phyloP scores from a whole-genome alignment of 92 coral and sea anemone species.

The Siderastrea radians region DNA sequence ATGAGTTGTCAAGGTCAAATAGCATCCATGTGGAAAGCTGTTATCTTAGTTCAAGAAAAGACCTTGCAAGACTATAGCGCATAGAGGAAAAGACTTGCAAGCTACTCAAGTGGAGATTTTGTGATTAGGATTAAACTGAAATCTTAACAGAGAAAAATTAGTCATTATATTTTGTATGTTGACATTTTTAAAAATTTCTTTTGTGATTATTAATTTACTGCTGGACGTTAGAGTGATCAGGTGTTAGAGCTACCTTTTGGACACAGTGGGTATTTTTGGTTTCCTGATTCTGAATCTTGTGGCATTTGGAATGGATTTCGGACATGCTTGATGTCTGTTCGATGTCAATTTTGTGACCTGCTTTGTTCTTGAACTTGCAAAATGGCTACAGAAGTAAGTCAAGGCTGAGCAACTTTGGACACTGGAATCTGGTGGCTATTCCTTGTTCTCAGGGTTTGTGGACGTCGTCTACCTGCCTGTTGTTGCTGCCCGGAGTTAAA shows the following conservation, averaged over 20 bases:
- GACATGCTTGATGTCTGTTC: no score
- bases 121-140: conserved; percentile 8
- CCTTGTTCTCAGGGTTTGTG: no score
- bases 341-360: no score
- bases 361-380: no score
- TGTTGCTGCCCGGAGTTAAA: no score
- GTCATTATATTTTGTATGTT: conserved; percentile 86
- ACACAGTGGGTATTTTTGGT: conserved; percentile 1
- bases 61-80: conserved; percentile 22
- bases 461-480: no score
- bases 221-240: conserved; percentile 13
- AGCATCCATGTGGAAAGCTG: conserved; percentile 29
- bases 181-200: conserved; percentile 47
- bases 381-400: no score
- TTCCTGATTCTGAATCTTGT: conserved; percentile 5
- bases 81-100: background rate
- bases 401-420: no score
- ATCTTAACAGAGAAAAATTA: conserved; percentile 34
- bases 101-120: conserved; percentile 2
- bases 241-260: background rate
- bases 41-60: conserved; percentile 17
- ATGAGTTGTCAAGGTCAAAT: background rate
- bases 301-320: background rate
- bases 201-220: conserved; percentile 10
- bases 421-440: no score